phyloP scores from a whole-genome alignment of 2,888 invertebrate genomes.

The Caradrina kadenii region DNA sequence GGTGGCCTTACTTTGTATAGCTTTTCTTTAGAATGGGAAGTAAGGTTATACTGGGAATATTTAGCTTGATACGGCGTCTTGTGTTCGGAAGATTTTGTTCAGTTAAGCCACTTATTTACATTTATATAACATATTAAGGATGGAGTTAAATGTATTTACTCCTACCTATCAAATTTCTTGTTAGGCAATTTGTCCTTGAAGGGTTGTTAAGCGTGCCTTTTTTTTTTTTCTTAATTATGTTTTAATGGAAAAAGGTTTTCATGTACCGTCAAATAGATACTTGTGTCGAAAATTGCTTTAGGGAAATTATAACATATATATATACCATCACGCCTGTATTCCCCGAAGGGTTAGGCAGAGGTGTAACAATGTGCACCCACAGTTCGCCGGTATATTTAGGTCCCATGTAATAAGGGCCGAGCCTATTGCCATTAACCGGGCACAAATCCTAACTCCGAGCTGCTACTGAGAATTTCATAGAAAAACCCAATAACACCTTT shows the following conservation, averaged over 20 bases:
- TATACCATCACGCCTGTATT: too few relatives aligned
- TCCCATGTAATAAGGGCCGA: too few relatives aligned
- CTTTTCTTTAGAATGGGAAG: neutral
- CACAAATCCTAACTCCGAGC: too few relatives aligned
- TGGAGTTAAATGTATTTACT: slow-evolving; percentile 37
- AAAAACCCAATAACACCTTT: too few relatives aligned
- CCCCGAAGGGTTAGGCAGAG: too few relatives aligned
- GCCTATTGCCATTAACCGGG: too few relatives aligned
- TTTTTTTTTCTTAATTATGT: neutral
- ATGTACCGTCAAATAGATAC: too few relatives aligned
- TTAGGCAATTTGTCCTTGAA: slow-evolving; percentile 14
- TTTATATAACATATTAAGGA: slow-evolving; percentile 48
- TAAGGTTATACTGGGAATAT: neutral
- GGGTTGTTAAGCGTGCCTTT: neutral
- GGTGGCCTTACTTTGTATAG: neutral
- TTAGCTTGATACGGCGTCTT: neutral
- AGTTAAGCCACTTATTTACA: slow-evolving; percentile 53
- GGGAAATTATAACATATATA: too few relatives aligned
- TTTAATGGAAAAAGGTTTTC: neutral
- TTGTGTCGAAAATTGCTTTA: too few relatives aligned
- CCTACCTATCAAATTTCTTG: slow-evolving; percentile 33
- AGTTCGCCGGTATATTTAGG: too few relatives aligned
- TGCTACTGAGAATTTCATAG: too few relatives aligned
- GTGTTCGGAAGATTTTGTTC: slow-evolving; percentile 38
- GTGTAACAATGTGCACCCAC: too few relatives aligned